phyloP scores from a whole-genome alignment of 1,140 invertebrate genomes.

The Medauroidea extradentata region DNA sequence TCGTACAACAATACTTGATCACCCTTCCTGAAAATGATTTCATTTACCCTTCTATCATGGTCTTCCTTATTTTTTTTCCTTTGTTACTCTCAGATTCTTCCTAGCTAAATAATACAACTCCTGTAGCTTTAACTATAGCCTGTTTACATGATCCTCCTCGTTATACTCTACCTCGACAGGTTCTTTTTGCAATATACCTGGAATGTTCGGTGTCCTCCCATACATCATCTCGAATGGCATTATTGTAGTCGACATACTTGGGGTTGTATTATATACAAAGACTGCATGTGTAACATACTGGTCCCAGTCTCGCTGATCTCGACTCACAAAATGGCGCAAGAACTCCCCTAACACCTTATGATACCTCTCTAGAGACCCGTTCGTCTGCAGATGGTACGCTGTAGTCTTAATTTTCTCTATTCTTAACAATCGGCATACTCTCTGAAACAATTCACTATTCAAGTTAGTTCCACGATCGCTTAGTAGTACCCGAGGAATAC shows the following conservation, averaged over 20 bases:
- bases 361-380: slow-evolving; percentile 26
- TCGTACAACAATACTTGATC: background rate
- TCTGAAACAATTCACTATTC: background rate
- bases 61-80: too few relatives aligned
- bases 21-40: background rate
- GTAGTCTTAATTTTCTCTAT: slow-evolving; percentile 19
- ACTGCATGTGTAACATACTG: slow-evolving; percentile 5
- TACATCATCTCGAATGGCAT: slow-evolving; percentile 32
- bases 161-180: background rate
- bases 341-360: slow-evolving; percentile 20
- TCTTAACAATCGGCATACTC: background rate
- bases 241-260: slow-evolving; percentile 30
- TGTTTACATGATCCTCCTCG: background rate
- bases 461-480: background rate
- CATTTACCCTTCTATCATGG: background rate
- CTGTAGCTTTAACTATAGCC: too few relatives aligned
- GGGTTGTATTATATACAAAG: slow-evolving; percentile 30
- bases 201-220: slow-evolving; percentile 26
- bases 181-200: slow-evolving; percentile 7
- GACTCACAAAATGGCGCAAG: slow-evolving; percentile 19
- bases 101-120: too few relatives aligned
- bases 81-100: background rate
- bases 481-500: background rate
- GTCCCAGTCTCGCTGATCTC: slow-evolving; percentile 33
- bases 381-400: slow-evolving; percentile 26